Percentiles rank a stretch among this genome's conserved stretches.
Conservation (phyloP, 2,888 invertebrate genomes). For the Stenchaetothrips biformis region DNA sequence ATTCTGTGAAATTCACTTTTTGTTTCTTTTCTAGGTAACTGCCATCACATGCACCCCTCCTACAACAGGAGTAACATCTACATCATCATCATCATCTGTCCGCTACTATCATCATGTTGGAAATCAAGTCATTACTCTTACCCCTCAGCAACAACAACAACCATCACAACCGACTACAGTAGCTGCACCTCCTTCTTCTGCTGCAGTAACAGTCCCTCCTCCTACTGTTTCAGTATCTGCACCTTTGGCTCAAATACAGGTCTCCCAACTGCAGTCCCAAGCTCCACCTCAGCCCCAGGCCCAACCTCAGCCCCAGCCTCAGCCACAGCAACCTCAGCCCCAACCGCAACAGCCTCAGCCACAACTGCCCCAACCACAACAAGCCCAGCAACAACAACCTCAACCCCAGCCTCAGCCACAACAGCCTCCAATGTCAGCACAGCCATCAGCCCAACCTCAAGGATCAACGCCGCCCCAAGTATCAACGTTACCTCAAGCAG, state of each 20-base stretch:
- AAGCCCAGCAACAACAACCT: conserved; percentile 36
- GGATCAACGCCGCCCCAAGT: conserved; percentile 24
- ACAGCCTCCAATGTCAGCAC: conserved; percentile 32
- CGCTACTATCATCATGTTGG: conserved; percentile 47
- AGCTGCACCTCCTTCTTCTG: conserved; percentile 35
- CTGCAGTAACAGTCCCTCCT: conserved; percentile 30
- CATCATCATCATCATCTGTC: background rate
- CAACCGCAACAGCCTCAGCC: conserved; percentile 36
- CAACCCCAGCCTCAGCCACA: conserved; percentile 38
- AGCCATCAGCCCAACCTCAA: conserved; percentile 34
- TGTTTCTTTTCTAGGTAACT: background rate
- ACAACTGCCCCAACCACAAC: conserved; percentile 36
- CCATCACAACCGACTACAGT: conserved; percentile 39
- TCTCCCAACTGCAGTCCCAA: conserved; percentile 27
- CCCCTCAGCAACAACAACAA: conserved; percentile 38
- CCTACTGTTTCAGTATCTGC: conserved; percentile 26
- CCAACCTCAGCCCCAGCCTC: conserved; percentile 30
- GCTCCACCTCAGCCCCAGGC: background rate
- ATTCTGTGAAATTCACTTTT: background rate
- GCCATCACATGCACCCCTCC: background rate
- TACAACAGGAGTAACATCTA: background rate
- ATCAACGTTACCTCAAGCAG: background rate
- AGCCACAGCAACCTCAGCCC: conserved; percentile 33
- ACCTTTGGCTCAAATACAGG: conserved; percentile 30
- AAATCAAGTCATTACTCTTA: conserved; percentile 47